Percentiles rank a stretch among this genome's conserved stretches.
These are phyloP conservation scores for Prunella strophiata DNA, from an alignment of 2,797 vertebrate genomes.

Conservation along the genomic window DNA sequence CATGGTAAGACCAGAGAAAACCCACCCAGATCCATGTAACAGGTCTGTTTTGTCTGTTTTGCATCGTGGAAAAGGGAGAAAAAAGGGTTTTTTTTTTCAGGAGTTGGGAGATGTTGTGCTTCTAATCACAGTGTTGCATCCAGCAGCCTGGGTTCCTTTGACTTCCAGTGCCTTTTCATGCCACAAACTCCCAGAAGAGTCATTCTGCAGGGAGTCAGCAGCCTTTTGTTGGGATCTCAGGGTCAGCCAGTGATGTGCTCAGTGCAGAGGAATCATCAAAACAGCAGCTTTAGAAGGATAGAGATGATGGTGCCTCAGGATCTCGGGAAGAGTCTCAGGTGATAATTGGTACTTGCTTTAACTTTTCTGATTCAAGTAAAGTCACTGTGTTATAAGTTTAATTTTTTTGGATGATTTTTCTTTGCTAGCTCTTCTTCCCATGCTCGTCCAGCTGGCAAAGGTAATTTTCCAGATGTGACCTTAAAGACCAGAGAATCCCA, in stretches of 20 bases:
- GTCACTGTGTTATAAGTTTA: neutral
- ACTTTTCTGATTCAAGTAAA: neutral
- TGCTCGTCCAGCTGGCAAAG: neutral
- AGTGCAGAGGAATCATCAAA: neutral
- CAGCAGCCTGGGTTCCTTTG: neutral
- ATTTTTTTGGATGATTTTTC: neutral
- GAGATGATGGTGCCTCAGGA: neutral
- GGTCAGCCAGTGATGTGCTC: rapidly evolving
- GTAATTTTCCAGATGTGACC: neutral
- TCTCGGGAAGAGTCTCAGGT: neutral
- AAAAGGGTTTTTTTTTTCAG: neutral
- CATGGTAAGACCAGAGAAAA: neutral
- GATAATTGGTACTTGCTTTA: neutral
- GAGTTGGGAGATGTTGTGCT: neutral
- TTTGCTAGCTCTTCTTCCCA: neutral
- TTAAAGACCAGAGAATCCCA: neutral
- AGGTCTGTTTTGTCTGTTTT: neutral
- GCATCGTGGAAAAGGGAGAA: neutral
- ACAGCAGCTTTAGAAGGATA: neutral
- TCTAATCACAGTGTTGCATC: neutral
- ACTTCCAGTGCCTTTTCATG: neutral
- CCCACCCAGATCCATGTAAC: neutral
- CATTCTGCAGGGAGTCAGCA: neutral
- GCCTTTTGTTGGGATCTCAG: neutral
- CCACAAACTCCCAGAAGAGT: neutral